Evolutionary conservation across 2,113 vertebrate genomes (phyloP).

Genomic region (Talpa occidentalis): DNA sequence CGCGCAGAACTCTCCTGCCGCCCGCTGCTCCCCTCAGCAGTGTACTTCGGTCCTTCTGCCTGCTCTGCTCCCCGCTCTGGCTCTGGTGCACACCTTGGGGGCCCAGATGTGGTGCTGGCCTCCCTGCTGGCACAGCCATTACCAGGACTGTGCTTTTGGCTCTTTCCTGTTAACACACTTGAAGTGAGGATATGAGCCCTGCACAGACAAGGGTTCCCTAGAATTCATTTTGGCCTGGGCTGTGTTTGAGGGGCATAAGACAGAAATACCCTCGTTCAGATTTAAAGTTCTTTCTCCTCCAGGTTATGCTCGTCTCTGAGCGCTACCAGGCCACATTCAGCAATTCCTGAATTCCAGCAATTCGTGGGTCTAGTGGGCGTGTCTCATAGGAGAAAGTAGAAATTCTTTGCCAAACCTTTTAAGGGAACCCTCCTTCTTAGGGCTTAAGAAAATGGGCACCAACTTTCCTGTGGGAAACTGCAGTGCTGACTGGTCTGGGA

Average conservation of each 20-base stretch:
- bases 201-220: neutral
- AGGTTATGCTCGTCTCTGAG: neutral
- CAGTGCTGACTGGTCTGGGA: too few relatives aligned
- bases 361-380: neutral
- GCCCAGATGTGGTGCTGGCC: neutral
- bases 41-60: too few relatives aligned
- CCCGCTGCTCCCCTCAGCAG: too few relatives aligned
- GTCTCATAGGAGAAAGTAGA: neutral
- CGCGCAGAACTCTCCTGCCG: too few relatives aligned
- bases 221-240: neutral
- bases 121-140: neutral
- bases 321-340: too few relatives aligned
- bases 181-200: neutral
- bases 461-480: neutral
- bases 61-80: too few relatives aligned
- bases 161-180: neutral
- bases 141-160: conserved; percentile 1
- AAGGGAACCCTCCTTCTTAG: neutral
- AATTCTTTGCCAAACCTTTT: neutral
- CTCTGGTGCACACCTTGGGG: fast-evolving
- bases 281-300: neutral
- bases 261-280: neutral
- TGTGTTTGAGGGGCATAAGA: neutral
- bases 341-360: too few relatives aligned
- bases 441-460: neutral